Conservation (phyloP, 2,113 vertebrate genomes). For the Turnix velox region DNA sequence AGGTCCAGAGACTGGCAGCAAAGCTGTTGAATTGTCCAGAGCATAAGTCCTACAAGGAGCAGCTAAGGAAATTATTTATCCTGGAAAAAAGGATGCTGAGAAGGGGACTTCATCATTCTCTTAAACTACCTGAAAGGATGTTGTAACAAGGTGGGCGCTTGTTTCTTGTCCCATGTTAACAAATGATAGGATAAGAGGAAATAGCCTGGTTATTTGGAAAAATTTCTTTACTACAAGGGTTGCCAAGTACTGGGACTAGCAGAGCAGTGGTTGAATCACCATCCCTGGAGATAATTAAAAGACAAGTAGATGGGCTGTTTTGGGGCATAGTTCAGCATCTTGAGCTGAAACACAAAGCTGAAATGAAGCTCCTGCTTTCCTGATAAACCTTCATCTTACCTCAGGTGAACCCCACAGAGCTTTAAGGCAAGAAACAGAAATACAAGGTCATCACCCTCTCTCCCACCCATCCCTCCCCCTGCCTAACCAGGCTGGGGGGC, state of each 20-base stretch:
- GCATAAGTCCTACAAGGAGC: not conserved
- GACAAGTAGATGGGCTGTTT: not conserved
- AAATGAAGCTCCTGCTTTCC: too few relatives aligned
- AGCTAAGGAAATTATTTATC: not conserved
- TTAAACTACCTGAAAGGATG: not conserved
- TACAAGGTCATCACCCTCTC: too few relatives aligned
- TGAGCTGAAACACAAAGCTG: too few relatives aligned
- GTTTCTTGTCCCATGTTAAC: not conserved
- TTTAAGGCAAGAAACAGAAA: too few relatives aligned
- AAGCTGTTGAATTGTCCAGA: not conserved
- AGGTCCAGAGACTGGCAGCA: not conserved
- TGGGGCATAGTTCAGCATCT: not conserved
- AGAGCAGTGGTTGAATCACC: not conserved
- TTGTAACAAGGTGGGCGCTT: accelerated
- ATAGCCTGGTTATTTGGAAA: not conserved
- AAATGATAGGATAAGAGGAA: not conserved
- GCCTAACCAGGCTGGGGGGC: too few relatives aligned
- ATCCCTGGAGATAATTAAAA: not conserved
- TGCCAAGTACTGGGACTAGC: not conserved
- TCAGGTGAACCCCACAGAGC: too few relatives aligned
- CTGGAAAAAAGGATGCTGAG: not conserved
- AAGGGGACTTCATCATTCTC: not conserved
- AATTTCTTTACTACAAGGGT: not conserved
- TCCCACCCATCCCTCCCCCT: too few relatives aligned
- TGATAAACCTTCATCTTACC: too few relatives aligned